Base-by-base conservation (phyloP, 2,888 invertebrate genomes). In the Disparrhopalites patrizii region DNA sequence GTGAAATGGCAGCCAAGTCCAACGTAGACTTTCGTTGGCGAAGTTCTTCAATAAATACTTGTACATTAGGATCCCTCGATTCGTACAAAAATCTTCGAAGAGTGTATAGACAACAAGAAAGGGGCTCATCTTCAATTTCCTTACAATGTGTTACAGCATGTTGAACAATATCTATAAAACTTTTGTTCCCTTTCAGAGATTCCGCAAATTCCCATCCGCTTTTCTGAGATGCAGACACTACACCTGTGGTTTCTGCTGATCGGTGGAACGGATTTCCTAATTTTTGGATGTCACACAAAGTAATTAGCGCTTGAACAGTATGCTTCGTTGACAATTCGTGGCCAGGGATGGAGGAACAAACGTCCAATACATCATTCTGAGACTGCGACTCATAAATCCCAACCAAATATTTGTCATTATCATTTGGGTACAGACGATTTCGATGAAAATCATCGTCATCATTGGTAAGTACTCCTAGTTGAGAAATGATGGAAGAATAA, bases 251-350 rank as follows among this genome's bases (percentile, higher is more conserved):
- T 23, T 72, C 72, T 18, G 60, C 36, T 38, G 66, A 64, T 1
- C 69, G 68, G 27, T 69, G 68, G 56, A 71, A 71, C 15, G 66
- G 54, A 5, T 68, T 18, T 8, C 66, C 63, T 0, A 73, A 31
- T 23, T 74, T 74, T 57, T 73, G 74, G 2, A 74, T 40, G 65
- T 74, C 73, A 70, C 73, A 74, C 8, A 74, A 30, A 10, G 69
- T 66, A 3, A 72, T 62, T 27, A 74, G 56, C 25, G 71, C 69
- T 58, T 74, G 74, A 68, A 68, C 66, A 64, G 66, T 57, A 36
- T 68, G 36, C 58, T 68, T 68, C n/a, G n/a, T n/a, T n/a, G n/a
- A n/a, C n/a, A n/a, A n/a, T n/a, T n/a, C n/a, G n/a, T n/a, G n/a
- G n/a, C n/a, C n/a, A n/a, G n/a, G n/a, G n/a, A n/a, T n/a, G n/a